Percentiles rank a stretch among this genome's conserved stretches.
These are phyloP conservation scores for Pelvicachromis taeniatus DNA, from an alignment of 2,113 vertebrate species.

Conservation along the genomic window DNA sequence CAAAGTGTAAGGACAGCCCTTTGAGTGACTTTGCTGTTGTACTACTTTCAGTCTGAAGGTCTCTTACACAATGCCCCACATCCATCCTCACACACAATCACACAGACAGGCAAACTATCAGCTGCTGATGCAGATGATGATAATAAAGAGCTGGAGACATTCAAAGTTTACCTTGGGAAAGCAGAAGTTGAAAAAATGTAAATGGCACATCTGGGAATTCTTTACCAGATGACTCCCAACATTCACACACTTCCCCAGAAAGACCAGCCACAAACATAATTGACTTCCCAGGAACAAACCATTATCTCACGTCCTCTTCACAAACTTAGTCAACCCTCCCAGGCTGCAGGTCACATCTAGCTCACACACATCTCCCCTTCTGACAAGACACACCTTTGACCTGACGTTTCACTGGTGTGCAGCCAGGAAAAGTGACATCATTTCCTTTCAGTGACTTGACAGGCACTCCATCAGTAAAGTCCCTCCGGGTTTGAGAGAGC, in stretches of 20 bases:
- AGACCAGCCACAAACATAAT: background rate
- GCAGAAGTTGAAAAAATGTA: slow-evolving; percentile 11
- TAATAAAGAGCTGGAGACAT: slow-evolving; percentile 15
- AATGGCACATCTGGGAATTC: slow-evolving; percentile 38
- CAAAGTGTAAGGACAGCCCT: background rate
- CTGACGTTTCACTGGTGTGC: slow-evolving; percentile 22
- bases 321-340: background rate
- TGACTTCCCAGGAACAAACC: slow-evolving; percentile 21
- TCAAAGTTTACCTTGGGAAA: slow-evolving; percentile 3
- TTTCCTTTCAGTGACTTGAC: slow-evolving; percentile 48
- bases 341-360: background rate
- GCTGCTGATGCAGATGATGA: background rate
- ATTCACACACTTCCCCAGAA: slow-evolving; percentile 7
- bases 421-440: slow-evolving; percentile 57
- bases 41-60: background rate
- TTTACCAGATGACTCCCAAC: slow-evolving; percentile 3
- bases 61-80: background rate
- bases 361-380: background rate
- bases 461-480: slow-evolving; percentile 37
- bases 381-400: slow-evolving; percentile 44
- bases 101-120: background rate
- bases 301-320: slow-evolving; percentile 10
- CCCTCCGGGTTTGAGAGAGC: slow-evolving; percentile 34
- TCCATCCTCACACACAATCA: background rate
- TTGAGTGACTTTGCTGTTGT: background rate